Base-by-base conservation (phyloP, 2,888 invertebrate species). In the Acanthacorydalis orientalis region DNA sequence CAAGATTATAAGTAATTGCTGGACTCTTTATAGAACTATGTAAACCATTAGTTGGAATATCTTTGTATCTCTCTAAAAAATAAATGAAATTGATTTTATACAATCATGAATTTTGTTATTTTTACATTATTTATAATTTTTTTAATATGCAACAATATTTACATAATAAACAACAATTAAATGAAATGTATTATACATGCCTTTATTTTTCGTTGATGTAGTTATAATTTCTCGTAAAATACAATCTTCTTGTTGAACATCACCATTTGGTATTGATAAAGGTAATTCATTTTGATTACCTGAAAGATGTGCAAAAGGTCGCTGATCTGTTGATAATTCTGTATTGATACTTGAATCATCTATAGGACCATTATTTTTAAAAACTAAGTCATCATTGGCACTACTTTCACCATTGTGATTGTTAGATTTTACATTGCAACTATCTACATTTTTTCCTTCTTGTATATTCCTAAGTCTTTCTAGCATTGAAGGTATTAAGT, bases 401-500 rank as follows among this genome's bases (percentile, higher is more conserved):
- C 9, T 32, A 10, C 8, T 31, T 39, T 44, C 33, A 33, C 40
- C 33, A 31, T 12, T 31, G 3, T 23, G 23, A 14, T 31, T 10
- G n/a, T 44, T 23, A 37, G 15, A 7, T 37, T 37, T 44, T 4
- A 16, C 41, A 23, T 44, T n/a, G n/a, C n/a, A 38, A 14, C 14
- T 15, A 32, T 38, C n/a, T 11, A 7, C 4, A 37, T 16, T 23
- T 9, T n/a, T 31, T 32, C 11, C 12, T 39, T 15, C 40, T 11
- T 47, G 43, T 34, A 93, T 65, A 48, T 77, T 73, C 57, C 85
- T 83, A 50, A 97, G 72, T 56, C 92, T 74, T 63, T 82, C 77
- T 46, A 96, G 68, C 80, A 95, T 84, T 43, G 90, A 67, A 11
- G 93, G 92, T 47, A 96, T 90, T 59, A 95, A 68, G 60, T 77